Conservation (phyloP, 2,797 vertebrate genomes). For the Crypturellus tataupa region DNA sequence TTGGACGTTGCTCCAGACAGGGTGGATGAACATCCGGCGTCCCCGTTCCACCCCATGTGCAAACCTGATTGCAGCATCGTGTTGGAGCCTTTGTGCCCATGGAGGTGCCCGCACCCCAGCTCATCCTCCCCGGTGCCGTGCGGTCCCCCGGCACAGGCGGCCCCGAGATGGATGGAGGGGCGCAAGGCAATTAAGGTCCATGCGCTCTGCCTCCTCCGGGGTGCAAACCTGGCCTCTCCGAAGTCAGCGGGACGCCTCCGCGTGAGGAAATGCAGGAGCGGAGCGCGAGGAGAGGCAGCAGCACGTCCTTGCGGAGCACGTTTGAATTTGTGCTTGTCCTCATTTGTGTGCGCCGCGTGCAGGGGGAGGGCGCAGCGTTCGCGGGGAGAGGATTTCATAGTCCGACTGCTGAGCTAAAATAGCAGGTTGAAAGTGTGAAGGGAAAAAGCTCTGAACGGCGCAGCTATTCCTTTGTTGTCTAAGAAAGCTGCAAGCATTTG, state of each 20-base stretch:
- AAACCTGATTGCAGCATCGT: rapidly evolving
- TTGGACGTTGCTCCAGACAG: rapidly evolving
- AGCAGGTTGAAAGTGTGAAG: constrained; percentile 17
- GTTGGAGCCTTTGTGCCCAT: neutral
- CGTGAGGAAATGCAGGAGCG: neutral
- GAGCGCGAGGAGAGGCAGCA: neutral
- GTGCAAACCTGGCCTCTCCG: neutral
- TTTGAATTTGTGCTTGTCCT: constrained; percentile 1
- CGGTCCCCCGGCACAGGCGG: neutral
- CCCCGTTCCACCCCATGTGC: neutral
- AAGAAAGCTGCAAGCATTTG: neutral
- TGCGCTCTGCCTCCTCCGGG: neutral
- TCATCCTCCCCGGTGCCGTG: neutral
- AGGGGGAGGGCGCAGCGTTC: neutral
- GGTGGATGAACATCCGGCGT: rapidly evolving
- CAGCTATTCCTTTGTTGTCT: neutral
- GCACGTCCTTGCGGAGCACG: rapidly evolving
- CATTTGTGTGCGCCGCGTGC: neutral
- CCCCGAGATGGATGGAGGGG: neutral
- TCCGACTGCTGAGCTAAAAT: constrained; percentile 40
- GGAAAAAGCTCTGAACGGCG: neutral
- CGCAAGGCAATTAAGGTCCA: neutral
- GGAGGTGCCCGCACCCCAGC: neutral
- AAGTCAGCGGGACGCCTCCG: neutral
- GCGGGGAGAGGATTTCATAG: neutral